Percentiles rank a stretch among this genome's conserved stretches.
Conservation (phyloP, 92 coral and sea anemone genomes). For the Zoanthus solanderi region DNA sequence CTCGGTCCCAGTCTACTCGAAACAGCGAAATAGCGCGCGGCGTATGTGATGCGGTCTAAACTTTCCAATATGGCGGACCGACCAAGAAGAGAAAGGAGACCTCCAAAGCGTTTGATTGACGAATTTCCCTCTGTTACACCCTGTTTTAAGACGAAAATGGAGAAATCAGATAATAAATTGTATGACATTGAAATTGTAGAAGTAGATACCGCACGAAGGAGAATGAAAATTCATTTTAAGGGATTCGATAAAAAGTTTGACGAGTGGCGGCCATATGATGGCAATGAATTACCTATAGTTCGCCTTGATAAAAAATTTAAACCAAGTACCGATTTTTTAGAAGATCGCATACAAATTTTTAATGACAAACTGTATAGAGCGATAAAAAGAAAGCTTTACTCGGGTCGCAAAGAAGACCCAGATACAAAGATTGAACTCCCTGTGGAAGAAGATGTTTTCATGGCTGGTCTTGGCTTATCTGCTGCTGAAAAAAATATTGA, state of each 20-base stretch:
- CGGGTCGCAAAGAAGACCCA: constrained; percentile 61
- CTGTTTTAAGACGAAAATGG: too few relatives aligned
- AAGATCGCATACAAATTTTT: constrained; percentile 40
- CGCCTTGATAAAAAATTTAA: background rate
- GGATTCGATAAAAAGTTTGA: constrained; percentile 8
- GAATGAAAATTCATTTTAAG: too few relatives aligned
- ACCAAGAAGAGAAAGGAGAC: background rate
- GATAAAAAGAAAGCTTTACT: constrained; percentile 55
- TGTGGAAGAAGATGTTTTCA: constrained; percentile 56
- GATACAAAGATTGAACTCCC: constrained; percentile 50
- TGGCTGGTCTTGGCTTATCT: constrained; percentile 24
- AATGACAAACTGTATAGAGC: constrained; percentile 42
- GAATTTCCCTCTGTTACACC: background rate
- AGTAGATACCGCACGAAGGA: background rate
- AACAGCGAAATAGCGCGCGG: background rate
- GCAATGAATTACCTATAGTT: background rate
- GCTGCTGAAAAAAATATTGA: constrained; percentile 6
- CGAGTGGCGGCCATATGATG: constrained; percentile 4
- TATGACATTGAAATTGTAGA: too few relatives aligned
- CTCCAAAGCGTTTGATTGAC: background rate
- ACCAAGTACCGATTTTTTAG: background rate
- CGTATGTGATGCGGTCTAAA: background rate
- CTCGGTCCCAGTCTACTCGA: background rate
- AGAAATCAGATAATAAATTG: background rate
- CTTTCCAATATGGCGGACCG: background rate